These are phyloP conservation scores for Zaprionus lineosus DNA, from an alignment of 2,888 invertebrate species.

Conservation along the genomic window DNA sequence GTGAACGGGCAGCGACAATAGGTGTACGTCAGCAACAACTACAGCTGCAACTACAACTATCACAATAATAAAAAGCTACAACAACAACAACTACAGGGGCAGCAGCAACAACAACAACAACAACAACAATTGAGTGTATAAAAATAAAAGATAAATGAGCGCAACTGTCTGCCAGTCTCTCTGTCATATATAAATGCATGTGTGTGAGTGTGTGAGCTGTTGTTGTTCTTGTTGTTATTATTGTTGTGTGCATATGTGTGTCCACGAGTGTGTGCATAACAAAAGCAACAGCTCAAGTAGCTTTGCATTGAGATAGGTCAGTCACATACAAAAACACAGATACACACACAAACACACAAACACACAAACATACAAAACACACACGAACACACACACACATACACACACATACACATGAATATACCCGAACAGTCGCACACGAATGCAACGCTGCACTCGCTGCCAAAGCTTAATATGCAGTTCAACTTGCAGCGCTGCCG, in stretches of 20 bases:
- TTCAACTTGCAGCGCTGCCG: conserved; percentile 39
- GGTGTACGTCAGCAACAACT: conserved; percentile 53
- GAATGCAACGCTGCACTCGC: conserved; percentile 62
- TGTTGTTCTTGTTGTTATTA: neutral
- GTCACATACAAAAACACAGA: conserved; percentile 66
- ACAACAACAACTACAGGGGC: conserved; percentile 12
- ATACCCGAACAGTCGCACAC: too few species aligned
- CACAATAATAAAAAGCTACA: too few species aligned
- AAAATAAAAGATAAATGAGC: conserved; percentile 75
- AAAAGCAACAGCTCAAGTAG: conserved; percentile 68
- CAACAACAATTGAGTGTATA: conserved; percentile 48
- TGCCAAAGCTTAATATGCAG: conserved; percentile 53
- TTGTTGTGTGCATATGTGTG: neutral
- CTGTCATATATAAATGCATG: conserved; percentile 9
- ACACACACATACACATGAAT: conserved; percentile 26
- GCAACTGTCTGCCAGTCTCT: conserved; percentile 45
- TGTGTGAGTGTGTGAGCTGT: conserved; percentile 24
- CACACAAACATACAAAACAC: too few species aligned
- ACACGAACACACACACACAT: conserved; percentile 23
- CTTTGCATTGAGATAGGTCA: conserved; percentile 80
- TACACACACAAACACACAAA: conserved; percentile 29
- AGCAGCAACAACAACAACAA: conserved; percentile 26
- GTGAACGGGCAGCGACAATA: conserved; percentile 50
- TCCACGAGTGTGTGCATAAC: conserved; percentile 37
- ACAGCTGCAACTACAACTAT: conserved; percentile 27